A percentile compares a stretch with the other conserved stretches of the same genome.
These are phyloP conservation scores for Manis pentadactyla DNA, from an alignment of 2,797 vertebrate genomes.

Conservation along the genomic window DNA sequence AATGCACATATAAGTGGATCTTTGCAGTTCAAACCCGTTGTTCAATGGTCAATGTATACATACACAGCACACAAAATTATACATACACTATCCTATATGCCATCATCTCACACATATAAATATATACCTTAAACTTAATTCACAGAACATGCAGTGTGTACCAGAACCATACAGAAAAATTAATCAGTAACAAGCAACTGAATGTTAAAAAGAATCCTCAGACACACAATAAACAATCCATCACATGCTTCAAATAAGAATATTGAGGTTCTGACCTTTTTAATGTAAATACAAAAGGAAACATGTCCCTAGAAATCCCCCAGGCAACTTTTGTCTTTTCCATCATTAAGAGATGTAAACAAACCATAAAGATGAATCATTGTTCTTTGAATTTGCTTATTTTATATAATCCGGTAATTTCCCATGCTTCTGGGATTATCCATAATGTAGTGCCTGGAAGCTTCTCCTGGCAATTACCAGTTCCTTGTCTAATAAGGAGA, in stretches of 20 bases:
- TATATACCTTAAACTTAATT: background rate
- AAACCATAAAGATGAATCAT: slow-evolving; percentile 12
- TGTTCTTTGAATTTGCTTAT: background rate
- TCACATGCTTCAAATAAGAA: background rate
- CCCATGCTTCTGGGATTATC: background rate
- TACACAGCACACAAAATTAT: background rate
- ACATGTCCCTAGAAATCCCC: background rate
- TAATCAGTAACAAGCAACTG: background rate
- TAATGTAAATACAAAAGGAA: background rate
- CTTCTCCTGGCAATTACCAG: background rate
- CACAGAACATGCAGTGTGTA: background rate
- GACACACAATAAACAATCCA: background rate
- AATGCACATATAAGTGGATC: no score
- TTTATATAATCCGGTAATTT: slow-evolving; percentile 25
- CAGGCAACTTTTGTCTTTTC: background rate
- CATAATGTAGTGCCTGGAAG: background rate
- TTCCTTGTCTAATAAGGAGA: background rate
- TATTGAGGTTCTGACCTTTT: background rate
- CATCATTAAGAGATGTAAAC: background rate
- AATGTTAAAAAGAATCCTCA: slow-evolving; percentile 15
- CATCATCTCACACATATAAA: background rate
- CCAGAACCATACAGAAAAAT: background rate
- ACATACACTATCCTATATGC: background rate
- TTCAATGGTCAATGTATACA: background rate
- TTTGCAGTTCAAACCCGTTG: no score